A percentile compares a stretch with the other conserved stretches of the same genome.
phyloP scores from a whole-genome alignment of 2,113 vertebrate species.

The Numenius arquata region DNA sequence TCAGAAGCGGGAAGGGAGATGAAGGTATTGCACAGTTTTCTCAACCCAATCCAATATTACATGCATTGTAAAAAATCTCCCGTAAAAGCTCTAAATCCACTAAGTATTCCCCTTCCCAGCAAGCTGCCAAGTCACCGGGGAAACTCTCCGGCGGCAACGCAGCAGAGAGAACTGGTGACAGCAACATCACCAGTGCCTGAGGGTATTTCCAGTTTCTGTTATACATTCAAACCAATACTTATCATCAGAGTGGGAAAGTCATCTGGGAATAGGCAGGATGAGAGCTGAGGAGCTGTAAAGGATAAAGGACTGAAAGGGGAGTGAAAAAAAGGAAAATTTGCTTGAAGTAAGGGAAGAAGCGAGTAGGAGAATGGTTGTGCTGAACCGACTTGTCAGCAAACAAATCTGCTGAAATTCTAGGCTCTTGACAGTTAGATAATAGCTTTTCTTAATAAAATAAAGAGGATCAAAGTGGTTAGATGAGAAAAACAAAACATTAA shows the following conservation, averaged over 20 bases:
- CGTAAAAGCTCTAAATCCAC: not conserved
- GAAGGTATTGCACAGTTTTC: not conserved
- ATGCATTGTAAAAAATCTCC: not conserved
- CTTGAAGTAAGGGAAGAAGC: not conserved
- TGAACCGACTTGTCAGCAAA: slow-evolving; percentile 35
- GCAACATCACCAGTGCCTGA: not conserved
- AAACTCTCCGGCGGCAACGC: not conserved
- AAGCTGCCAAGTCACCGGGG: not conserved
- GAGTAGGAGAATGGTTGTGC: not conserved
- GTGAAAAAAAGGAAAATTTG: not conserved
- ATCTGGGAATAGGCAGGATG: not conserved
- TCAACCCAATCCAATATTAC: not conserved
- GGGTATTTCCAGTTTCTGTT: not conserved
- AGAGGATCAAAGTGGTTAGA: slow-evolving; percentile 42
- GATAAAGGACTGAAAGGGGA: not conserved
- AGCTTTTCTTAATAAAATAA: slow-evolving; percentile 64
- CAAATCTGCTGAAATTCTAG: slow-evolving; percentile 7
- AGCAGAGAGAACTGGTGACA: not conserved
- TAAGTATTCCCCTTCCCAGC: not conserved
- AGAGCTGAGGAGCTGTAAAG: not conserved
- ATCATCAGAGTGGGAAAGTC: not conserved
- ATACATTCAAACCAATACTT: not conserved
- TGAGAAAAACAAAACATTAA: slow-evolving; percentile 60
- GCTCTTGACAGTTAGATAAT: slow-evolving; percentile 58
- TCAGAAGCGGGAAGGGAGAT: not conserved